A percentile compares a stretch with the other conserved stretches of the same genome.
phyloP scores from a whole-genome alignment of 1,140 invertebrate species.

The Psilanteris sp. region DNA sequence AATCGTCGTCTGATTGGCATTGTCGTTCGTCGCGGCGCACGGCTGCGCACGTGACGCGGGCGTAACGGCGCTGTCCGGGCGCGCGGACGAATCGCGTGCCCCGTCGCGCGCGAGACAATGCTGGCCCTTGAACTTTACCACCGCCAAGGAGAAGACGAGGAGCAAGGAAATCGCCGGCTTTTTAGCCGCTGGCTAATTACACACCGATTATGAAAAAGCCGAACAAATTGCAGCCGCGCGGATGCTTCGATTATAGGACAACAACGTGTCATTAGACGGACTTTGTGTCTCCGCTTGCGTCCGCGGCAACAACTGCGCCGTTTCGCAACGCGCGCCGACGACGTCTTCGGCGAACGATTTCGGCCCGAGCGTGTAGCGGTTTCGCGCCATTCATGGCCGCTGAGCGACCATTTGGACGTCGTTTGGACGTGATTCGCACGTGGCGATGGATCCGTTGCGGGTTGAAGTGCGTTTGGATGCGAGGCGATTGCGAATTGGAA shows the following conservation, averaged over 20 bases:
- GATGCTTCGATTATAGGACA: slow-evolving; percentile 33
- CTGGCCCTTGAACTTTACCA: slow-evolving; percentile 60
- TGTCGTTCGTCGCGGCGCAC: slow-evolving; percentile 40
- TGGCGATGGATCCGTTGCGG: too few relatives aligned
- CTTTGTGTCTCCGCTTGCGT: slow-evolving; percentile 9
- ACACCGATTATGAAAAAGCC: slow-evolving; percentile 22
- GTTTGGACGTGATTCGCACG: too few relatives aligned
- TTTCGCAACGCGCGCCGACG: too few relatives aligned
- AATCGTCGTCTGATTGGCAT: slow-evolving; percentile 57
- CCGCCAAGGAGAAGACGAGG: slow-evolving; percentile 51
- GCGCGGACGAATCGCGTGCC: slow-evolving; percentile 58
- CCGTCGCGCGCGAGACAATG: slow-evolving; percentile 52
- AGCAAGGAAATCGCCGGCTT: slow-evolving; percentile 46
- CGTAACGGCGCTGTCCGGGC: slow-evolving; percentile 53
- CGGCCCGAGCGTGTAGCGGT: too few relatives aligned
- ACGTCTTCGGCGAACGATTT: too few relatives aligned
- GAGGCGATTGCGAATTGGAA: too few relatives aligned
- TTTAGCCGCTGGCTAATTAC: slow-evolving; percentile 44
- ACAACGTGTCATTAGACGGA: slow-evolving; percentile 39
- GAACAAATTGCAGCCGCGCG: slow-evolving; percentile 20
- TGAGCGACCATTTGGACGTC: too few relatives aligned
- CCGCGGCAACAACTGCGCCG: slow-evolving; percentile 1
- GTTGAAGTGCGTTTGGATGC: too few relatives aligned
- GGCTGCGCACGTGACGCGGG: slow-evolving; percentile 50
- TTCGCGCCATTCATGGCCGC: too few relatives aligned